phyloP scores from a whole-genome alignment of 1,140 invertebrate species.

The Nasonia vitripennis region DNA sequence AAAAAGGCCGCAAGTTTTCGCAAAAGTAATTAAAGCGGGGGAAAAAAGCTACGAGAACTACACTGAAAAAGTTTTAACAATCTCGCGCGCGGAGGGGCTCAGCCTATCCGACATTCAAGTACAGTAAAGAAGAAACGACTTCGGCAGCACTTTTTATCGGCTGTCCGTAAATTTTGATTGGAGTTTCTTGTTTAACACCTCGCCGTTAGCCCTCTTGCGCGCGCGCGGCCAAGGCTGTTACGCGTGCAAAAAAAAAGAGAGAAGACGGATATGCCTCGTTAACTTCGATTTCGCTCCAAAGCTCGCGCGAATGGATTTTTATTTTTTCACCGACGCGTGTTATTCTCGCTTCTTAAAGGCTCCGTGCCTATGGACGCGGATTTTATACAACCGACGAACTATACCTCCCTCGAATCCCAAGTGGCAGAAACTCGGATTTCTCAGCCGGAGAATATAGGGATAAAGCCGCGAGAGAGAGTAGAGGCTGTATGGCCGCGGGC shows the following conservation, averaged over 20 bases:
- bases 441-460: not conserved
- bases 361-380: no score
- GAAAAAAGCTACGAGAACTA: not conserved
- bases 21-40: not conserved
- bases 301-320: not conserved
- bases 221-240: not conserved
- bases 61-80: constrained; percentile 9
- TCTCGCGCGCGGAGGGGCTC: no score
- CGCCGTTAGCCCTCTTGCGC: not conserved
- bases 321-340: no score
- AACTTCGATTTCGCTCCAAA: not conserved
- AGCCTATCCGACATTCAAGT: not conserved
- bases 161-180: constrained; percentile 28
- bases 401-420: not conserved
- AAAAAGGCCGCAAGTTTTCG: not conserved
- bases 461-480: not conserved
- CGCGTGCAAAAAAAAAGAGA: no score
- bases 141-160: not conserved
- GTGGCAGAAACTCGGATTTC: not conserved
- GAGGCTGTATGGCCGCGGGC: not conserved
- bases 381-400: not conserved
- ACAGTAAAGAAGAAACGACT: constrained; percentile 17
- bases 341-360: no score
- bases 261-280: not conserved
- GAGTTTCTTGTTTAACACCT: constrained; percentile 23